Conservation (phyloP, 2,113 vertebrate genomes). For the Oceanodroma tethys region DNA sequence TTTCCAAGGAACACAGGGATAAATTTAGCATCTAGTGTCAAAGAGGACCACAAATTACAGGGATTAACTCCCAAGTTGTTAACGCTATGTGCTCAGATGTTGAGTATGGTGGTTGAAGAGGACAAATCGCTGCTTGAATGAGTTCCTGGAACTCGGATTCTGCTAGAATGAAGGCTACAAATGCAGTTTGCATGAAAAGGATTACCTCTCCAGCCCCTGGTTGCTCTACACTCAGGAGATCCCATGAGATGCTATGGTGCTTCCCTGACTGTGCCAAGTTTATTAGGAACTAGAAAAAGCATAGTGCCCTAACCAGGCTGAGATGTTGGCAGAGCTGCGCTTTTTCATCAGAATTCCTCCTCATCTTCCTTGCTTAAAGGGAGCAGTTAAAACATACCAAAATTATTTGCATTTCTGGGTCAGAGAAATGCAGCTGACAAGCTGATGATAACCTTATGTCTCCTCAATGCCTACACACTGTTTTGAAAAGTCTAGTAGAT, state of each 20-base stretch:
- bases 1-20: background rate
- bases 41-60: background rate
- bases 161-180: background rate
- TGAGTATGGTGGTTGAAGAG: background rate
- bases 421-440: background rate
- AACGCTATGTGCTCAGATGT: background rate
- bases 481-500: background rate
- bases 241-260: background rate
- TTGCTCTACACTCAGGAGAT: background rate
- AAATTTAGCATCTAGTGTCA: background rate
- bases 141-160: background rate
- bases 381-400: background rate
- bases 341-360: background rate
- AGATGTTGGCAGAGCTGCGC: background rate
- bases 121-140: background rate
- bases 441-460: background rate
- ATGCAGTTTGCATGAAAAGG: accelerated
- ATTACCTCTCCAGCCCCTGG: background rate
- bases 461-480: background rate
- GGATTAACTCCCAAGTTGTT: background rate
- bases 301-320: background rate
- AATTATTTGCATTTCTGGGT: background rate
- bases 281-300: background rate
- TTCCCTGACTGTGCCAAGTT: background rate
- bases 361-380: background rate